Evolutionary conservation across 1,140 invertebrate genomes (phyloP).

Genomic region (Gonioctena quinquepunctata): DNA sequence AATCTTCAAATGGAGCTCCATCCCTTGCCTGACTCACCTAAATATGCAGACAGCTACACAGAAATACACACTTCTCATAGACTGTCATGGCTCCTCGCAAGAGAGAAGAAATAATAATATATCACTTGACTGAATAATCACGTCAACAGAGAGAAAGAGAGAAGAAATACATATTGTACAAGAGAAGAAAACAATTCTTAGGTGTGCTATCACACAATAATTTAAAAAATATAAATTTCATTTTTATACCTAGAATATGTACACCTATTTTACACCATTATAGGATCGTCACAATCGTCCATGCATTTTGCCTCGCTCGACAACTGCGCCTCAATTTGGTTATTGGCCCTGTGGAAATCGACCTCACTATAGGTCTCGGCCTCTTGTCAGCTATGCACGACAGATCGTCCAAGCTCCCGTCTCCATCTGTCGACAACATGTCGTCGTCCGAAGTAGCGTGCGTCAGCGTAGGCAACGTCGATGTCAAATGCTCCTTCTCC

Average conservation of each 20-base stretch:
- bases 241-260: conserved; percentile 22
- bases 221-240: conserved; percentile 31
- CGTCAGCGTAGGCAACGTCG: conserved; percentile 75
- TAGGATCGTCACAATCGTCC: conserved; percentile 54
- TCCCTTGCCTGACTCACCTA: conserved; percentile 6
- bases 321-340: conserved; percentile 49
- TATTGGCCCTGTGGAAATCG: conserved; percentile 43
- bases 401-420: conserved; percentile 69
- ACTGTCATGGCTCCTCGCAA: conserved; percentile 23
- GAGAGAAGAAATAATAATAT: not conserved
- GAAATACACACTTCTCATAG: conserved; percentile 7
- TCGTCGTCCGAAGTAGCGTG: conserved; percentile 85
- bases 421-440: conserved; percentile 72
- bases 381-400: conserved; percentile 44
- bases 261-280: conserved; percentile 46
- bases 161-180: conserved; percentile 5
- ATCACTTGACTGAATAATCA: conserved; percentile 17
- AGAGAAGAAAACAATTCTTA: conserved; percentile 16
- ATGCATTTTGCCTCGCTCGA: conserved; percentile 49
- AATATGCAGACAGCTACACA: conserved; percentile 9
- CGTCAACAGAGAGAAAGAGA: not conserved
- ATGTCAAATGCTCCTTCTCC: conserved; percentile 81
- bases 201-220: conserved; percentile 19
- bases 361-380: conserved; percentile 44
- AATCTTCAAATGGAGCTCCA: not conserved